Evolutionary conservation across 2,797 vertebrate genomes (phyloP), one percentile per base, ranked within the genome.

Genomic region (Betta splendens): DNA sequence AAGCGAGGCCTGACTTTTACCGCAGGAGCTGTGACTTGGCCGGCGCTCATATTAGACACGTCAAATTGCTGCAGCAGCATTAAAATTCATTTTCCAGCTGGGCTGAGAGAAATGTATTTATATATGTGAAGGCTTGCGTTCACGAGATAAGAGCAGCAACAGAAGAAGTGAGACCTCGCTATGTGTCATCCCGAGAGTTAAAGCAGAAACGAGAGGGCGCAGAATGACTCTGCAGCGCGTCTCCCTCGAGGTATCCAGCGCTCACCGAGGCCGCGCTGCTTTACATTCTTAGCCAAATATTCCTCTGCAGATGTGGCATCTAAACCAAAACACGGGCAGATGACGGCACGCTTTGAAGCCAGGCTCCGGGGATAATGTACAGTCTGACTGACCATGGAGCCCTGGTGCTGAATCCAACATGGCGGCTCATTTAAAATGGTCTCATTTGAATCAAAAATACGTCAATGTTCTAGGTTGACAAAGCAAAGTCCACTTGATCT

Each of bases 121-220:
- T 39, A 21, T 52, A 54, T 64, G 42, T 62, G n/a, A 37, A 53
- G 20, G 15, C 18, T 38, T 57, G 28, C 1, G 5, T 40, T 52
- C 3, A 32, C 32, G 50, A 61, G 62, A 73, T 62, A 57, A 43
- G 47, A 50, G 23, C 37, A 25, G 48, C 54, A 29, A 18, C 17
- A 65, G 45, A 61, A 65, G 45, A 72, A 78, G 65, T 69, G 69
- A 69, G 45, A 74, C 47, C 4, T 8, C 53, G 63, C 3, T 39
- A 49, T 65, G 54, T 72, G 76, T 76, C 57, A 75, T 52, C 38
- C 13, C 25, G 58, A 59, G 48, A 56, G 45, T 33, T 51, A 61
- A 58, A 75, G 51, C 39, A 70, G 37, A 67, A 69, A 47, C 7
- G n/a, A 62, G 32, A 59, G 58, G 64, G 44, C 33, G 45, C 25